A percentile compares a stretch with the other conserved stretches of the same genome.
Evolutionary conservation across 2,888 invertebrate species (phyloP).

Genomic region (Conomelus anceps): DNA sequence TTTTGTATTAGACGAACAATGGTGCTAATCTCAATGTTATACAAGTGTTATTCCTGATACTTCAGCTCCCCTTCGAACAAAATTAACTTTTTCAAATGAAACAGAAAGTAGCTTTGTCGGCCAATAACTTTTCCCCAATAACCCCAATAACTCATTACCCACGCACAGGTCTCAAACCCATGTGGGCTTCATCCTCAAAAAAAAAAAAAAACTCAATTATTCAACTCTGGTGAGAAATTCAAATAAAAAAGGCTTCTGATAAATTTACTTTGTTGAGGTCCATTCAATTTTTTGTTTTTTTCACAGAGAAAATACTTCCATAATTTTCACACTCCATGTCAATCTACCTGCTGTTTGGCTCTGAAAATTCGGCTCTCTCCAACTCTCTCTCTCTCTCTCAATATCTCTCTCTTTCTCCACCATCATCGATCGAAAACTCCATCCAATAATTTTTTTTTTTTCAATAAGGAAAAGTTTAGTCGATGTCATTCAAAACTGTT

Average conservation of each 20-base stretch:
- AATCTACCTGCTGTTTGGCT: background rate
- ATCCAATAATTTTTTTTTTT: background rate
- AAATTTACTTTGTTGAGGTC: background rate
- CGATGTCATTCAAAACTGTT: background rate
- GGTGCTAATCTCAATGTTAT: background rate
- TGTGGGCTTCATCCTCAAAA: too few species aligned
- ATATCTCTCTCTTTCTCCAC: slow-evolving; percentile 11
- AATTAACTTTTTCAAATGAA: background rate
- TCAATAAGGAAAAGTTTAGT: background rate
- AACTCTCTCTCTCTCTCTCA: slow-evolving; percentile 10
- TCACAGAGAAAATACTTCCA: background rate
- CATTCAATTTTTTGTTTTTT: background rate
- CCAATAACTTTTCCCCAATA: background rate
- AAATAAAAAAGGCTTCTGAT: background rate
- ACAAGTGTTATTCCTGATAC: background rate
- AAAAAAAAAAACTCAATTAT: too few species aligned
- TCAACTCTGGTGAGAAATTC: background rate
- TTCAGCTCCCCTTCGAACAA: background rate
- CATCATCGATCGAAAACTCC: background rate
- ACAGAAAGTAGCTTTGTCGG: background rate
- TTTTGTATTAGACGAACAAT: background rate
- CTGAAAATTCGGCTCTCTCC: slow-evolving; percentile 1
- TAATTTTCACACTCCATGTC: background rate
- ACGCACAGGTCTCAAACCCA: too few species aligned
- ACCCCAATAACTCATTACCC: background rate